Evolutionary conservation across 2,113 vertebrate genomes (phyloP), one percentile per base, ranked within the genome.

Genomic region (Bombycilla garrulus): DNA sequence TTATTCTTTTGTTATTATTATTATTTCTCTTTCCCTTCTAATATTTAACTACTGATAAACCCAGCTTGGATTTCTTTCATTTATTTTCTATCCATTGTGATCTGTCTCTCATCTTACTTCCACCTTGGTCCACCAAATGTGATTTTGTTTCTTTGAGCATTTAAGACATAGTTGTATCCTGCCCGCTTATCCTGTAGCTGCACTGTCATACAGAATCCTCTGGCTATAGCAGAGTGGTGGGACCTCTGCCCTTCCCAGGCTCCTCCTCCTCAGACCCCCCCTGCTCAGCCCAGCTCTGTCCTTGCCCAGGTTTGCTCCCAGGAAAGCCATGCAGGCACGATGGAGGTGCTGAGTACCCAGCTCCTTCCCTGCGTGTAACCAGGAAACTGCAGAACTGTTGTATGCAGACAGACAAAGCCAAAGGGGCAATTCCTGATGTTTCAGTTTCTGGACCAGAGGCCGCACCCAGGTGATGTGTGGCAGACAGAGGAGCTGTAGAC

Each of bases 301-400:
- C 29, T 76, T 12, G 29, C 4, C 5, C 50, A 36, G 11, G 3
- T 77, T 77, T 77, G 15, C 20, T 84, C 47, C 54, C 50, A 51
- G 21, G 13, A 44, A 29, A 76, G 42, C 24, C 77, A 21, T 2
- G 8, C 33, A 76, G 53, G 15, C 1, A 5, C 0, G 0, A 15
- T 7, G 10, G 22, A n/a, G 31, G 3, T 40, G 24, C 15, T 28
- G 70, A 66, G 35, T 7, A 23, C 17, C 11, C 1, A 0, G 2
- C 15, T 78, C 8, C 70, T 54, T 25, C 12, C 26, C 35, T 42
- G 26, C 26, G 14, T 0, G 0, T 29, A 56, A 48, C 44, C 36
- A 71, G 66, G 35, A 42, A 56, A 23, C 13, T 28, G 24, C 33
- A 47, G 83, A 45, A 26, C 45, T 60, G 6, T 7, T 69, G 28